These are phyloP conservation scores for Clarias gariepinus DNA, from an alignment of 2,113 vertebrate species.

Conservation along the genomic window DNA sequence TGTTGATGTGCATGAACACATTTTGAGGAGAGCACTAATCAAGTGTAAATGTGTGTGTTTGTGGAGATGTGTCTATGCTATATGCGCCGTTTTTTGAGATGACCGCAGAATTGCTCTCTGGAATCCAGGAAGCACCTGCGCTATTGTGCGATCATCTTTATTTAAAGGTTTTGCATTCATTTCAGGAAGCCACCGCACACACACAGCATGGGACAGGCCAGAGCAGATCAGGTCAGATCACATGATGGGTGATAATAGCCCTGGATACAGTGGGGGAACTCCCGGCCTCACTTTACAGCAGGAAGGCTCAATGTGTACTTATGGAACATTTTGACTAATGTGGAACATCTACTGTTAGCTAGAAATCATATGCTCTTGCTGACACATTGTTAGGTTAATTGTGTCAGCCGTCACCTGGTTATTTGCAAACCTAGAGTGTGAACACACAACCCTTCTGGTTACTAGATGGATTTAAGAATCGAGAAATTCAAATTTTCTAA, in stretches of 20 bases:
- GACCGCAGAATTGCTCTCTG: conserved; percentile 34
- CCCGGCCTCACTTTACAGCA: conserved; percentile 10
- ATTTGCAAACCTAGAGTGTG: neutral
- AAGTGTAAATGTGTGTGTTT: conserved; percentile 27
- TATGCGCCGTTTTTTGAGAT: conserved; percentile 14
- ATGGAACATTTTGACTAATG: neutral
- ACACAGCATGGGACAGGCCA: conserved; percentile 13
- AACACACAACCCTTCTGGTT: neutral
- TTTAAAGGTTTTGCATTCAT: conserved; percentile 27
- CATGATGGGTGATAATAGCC: conserved; percentile 25
- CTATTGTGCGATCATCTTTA: conserved; percentile 46
- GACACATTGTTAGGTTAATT: too few species aligned
- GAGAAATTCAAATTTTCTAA: neutral
- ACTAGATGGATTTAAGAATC: neutral
- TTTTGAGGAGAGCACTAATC: neutral
- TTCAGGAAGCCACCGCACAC: conserved; percentile 31
- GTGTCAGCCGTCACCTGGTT: neutral
- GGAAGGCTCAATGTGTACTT: neutral
- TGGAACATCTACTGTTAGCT: neutral
- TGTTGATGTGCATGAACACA: neutral
- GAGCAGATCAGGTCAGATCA: neutral
- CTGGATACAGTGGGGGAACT: conserved; percentile 3
- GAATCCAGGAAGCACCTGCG: conserved; percentile 56
- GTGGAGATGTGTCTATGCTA: neutral
- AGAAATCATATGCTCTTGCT: neutral